A percentile compares a stretch with the other conserved stretches of the same genome.
These are phyloP conservation scores for Parnassius mnemosyne DNA, from an alignment of 2,888 invertebrate genomes.

Conservation along the genomic window DNA sequence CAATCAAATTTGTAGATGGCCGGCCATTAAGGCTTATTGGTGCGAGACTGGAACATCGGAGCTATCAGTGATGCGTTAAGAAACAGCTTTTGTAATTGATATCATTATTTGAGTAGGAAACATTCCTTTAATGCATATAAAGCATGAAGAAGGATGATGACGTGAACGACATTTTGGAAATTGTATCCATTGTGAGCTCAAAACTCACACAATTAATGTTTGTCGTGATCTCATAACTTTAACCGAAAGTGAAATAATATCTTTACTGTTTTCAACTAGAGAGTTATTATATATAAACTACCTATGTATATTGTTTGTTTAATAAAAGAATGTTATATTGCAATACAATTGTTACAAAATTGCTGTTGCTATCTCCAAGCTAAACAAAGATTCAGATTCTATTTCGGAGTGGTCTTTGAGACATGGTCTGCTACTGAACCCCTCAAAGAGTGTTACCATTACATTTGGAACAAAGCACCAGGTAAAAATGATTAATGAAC, in stretches of 20 bases:
- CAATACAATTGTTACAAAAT: conserved; percentile 1
- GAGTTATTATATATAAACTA: too few species aligned
- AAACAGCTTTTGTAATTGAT: conserved; percentile 44
- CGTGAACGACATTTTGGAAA: not conserved
- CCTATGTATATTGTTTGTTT: too few species aligned
- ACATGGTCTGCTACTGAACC: too few species aligned
- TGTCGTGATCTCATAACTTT: too few species aligned
- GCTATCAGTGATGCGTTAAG: conserved; percentile 55
- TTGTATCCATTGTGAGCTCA: conserved; percentile 3
- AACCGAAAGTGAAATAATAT: too few species aligned
- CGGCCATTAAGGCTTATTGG: conserved; percentile 60
- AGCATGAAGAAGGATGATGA: not conserved
- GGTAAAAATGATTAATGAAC: too few species aligned
- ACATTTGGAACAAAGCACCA: too few species aligned
- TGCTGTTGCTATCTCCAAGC: too few species aligned
- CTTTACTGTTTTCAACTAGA: too few species aligned
- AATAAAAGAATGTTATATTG: conserved; percentile 1
- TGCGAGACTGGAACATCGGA: conserved; percentile 42
- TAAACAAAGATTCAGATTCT: too few species aligned
- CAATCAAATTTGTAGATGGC: conserved; percentile 49
- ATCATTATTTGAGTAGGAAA: conserved; percentile 20
- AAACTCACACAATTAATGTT: conserved; percentile 1
- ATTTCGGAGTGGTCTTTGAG: too few species aligned
- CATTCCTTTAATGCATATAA: conserved; percentile 2
- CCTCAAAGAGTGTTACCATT: too few species aligned